Evolutionary conservation across 2,113 vertebrate species (phyloP).

Genomic region (Bufo bufo): DNA sequence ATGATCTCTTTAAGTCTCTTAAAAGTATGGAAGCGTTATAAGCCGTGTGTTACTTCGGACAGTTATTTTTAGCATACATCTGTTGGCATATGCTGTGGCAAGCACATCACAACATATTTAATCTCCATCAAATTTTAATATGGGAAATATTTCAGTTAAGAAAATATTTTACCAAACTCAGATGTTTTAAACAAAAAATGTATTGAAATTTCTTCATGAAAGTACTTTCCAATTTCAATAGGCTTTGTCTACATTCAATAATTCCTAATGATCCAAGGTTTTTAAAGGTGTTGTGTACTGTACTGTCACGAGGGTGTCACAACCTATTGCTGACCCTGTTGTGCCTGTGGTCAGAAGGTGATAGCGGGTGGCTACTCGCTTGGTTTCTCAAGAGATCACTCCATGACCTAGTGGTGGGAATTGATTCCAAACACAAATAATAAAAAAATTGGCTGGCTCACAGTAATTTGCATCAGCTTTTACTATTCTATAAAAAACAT

Average conservation of each 20-base stretch:
- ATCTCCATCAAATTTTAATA: conserved; percentile 70
- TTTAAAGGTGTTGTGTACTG: too few relatives aligned
- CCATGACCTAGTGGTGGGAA: too few relatives aligned
- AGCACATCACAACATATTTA: conserved; percentile 74
- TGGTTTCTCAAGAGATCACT: too few relatives aligned
- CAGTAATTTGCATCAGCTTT: too few relatives aligned
- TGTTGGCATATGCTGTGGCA: conserved; percentile 76
- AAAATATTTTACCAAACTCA: not conserved
- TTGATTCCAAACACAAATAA: too few relatives aligned
- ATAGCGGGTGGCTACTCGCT: too few relatives aligned
- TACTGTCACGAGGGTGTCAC: too few relatives aligned
- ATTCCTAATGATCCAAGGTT: not conserved
- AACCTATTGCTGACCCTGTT: too few relatives aligned
- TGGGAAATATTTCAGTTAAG: conserved; percentile 58
- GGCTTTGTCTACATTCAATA: not conserved
- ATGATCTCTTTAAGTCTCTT: conserved; percentile 72
- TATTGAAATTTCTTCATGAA: not conserved
- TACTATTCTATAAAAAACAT: too few relatives aligned
- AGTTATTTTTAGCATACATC: conserved; percentile 77
- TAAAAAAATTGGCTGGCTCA: too few relatives aligned
- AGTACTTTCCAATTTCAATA: not conserved
- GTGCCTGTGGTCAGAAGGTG: too few relatives aligned
- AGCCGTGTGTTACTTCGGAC: conserved; percentile 71
- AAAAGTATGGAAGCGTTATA: conserved; percentile 74
- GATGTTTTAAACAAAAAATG: not conserved